A percentile compares a stretch with the other conserved stretches of the same genome.
These are phyloP conservation scores for Charadrius vociferus DNA, from an alignment of 2,113 vertebrate genomes.

Conservation along the genomic window DNA sequence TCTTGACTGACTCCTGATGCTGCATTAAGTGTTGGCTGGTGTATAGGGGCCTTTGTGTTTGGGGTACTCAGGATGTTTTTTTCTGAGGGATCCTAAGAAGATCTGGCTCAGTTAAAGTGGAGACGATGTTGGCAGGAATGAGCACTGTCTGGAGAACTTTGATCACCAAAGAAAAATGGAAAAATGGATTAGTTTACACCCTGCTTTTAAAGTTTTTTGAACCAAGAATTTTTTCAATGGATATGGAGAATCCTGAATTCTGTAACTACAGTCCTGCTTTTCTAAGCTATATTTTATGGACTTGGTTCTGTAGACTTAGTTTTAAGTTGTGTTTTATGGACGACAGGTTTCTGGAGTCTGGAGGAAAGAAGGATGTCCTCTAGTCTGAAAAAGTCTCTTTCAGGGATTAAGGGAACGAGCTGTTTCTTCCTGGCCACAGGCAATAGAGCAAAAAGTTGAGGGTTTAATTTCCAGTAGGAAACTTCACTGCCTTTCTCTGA, in stretches of 20 bases:
- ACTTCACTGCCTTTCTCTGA: neutral
- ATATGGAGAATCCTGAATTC: neutral
- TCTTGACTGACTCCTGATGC: neutral
- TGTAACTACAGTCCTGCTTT: neutral
- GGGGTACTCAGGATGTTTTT: neutral
- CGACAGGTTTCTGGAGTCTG: neutral
- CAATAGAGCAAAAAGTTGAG: neutral
- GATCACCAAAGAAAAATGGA: neutral
- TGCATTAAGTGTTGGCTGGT: too few relatives aligned
- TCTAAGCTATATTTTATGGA: neutral
- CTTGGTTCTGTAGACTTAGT: neutral
- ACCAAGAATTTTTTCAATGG: neutral
- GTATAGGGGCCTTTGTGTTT: neutral
- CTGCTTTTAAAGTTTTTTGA: neutral
- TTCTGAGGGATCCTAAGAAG: neutral
- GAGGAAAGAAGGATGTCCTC: neutral
- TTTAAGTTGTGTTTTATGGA: neutral
- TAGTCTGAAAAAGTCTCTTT: neutral
- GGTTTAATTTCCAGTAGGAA: conserved; percentile 7
- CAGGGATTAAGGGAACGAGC: neutral
- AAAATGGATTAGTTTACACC: neutral
- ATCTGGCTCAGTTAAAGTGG: neutral
- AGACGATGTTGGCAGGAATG: neutral
- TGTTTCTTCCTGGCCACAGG: conserved; percentile 11
- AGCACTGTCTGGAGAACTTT: neutral